A percentile compares a stretch with the other conserved stretches of the same genome.
Evolutionary conservation across 2,888 invertebrate genomes (phyloP).

Genomic region (Drosophila mimetica): DNA sequence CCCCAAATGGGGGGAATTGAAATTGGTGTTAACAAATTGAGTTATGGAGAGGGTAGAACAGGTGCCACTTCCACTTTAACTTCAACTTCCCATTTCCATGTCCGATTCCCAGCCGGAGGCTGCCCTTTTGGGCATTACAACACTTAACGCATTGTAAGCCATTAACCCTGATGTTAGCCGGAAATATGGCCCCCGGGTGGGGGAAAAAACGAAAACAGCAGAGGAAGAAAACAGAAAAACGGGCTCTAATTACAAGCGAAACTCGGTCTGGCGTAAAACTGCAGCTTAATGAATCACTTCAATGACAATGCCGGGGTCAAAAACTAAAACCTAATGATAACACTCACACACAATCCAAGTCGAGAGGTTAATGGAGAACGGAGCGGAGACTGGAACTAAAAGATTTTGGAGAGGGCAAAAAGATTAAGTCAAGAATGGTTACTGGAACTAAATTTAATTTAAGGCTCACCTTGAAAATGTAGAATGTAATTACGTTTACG

Average conservation of each 20-base stretch:
- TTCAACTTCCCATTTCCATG: conserved; percentile 1
- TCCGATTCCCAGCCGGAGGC: conserved; percentile 13
- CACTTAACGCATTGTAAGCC: conserved; percentile 57
- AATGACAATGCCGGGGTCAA: conserved; percentile 57
- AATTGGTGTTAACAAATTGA: conserved; percentile 66
- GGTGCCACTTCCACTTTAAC: conserved; percentile 53
- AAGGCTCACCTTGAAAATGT: conserved; percentile 10
- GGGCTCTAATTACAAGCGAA: conserved; percentile 43
- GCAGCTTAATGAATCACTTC: conserved; percentile 65
- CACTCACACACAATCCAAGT: conserved; percentile 38
- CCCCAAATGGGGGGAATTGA: neutral
- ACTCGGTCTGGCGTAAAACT: conserved; percentile 45
- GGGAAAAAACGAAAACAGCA: neutral
- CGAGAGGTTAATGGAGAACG: conserved; percentile 16
- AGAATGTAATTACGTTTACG: conserved; percentile 13
- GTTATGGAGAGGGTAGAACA: conserved; percentile 48
- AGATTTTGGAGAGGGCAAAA: neutral
- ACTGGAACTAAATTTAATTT: conserved; percentile 9
- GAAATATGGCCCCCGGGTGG: conserved; percentile 43
- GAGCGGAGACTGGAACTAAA: conserved; percentile 13
- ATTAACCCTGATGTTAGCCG: conserved; percentile 53
- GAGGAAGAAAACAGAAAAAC: neutral
- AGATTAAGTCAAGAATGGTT: conserved; percentile 5
- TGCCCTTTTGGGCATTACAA: conserved; percentile 25
- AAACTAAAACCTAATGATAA: conserved; percentile 52